Conservation (phyloP, 2,888 invertebrate genomes). For the Prostheceraeus crozeri region DNA sequence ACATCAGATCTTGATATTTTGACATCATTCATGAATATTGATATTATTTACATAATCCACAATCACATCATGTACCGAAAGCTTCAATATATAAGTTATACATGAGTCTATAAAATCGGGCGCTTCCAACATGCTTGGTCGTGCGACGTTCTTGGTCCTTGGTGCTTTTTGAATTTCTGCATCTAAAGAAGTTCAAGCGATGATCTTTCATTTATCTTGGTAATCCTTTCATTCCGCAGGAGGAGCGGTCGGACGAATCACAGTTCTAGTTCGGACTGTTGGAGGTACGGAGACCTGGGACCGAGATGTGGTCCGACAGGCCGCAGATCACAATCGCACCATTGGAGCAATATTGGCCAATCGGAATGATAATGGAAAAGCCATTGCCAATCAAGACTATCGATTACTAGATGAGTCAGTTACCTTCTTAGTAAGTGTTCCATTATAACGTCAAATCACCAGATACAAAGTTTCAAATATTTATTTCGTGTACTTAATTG, state of each 20-base stretch:
- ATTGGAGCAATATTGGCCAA: constrained; percentile 48
- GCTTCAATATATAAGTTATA: no score
- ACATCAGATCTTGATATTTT: no score
- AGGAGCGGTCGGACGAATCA: constrained; percentile 48
- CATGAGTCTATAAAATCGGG: no score
- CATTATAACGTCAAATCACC: background rate
- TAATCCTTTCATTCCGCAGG: constrained; percentile 42
- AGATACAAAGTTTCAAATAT: no score
- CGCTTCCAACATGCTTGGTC: no score
- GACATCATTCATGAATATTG: no score
- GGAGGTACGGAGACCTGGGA: constrained; percentile 54
- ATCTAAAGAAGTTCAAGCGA: background rate
- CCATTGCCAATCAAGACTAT: constrained; percentile 47
- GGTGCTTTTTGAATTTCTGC: no score
- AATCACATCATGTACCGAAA: no score
- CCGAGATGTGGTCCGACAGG: constrained; percentile 44
- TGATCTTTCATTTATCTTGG: background rate
- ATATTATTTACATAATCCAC: no score
- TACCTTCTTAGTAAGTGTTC: constrained; percentile 43
- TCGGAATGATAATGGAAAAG: constrained; percentile 43
- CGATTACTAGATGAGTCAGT: constrained; percentile 45
- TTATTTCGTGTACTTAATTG: no score
- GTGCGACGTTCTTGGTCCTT: no score
- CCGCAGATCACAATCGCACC: constrained; percentile 45
- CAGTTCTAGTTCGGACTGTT: constrained; percentile 49